A percentile compares a stretch with the other conserved stretches of the same genome.
Conservation (phyloP, 2,113 vertebrate species). For the Odocoileus hemionus region DNA sequence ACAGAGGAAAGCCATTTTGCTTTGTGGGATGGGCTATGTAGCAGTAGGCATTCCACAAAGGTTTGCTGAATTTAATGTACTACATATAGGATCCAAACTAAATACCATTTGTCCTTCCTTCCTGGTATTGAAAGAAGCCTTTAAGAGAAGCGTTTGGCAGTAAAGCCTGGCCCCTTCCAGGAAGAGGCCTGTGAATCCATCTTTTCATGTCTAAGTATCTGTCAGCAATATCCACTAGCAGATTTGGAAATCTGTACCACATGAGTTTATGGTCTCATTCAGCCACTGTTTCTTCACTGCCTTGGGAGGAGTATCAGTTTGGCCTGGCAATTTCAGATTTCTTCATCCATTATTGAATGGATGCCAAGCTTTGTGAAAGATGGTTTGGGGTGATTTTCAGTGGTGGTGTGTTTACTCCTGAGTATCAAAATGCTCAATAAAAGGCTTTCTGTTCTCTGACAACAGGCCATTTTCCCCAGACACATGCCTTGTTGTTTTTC, state of each 20-base stretch:
- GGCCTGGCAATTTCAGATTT: slow-evolving; percentile 29
- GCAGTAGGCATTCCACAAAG: background rate
- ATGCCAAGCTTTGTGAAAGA: slow-evolving; percentile 58
- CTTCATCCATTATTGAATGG: slow-evolving; percentile 41
- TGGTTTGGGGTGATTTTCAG: slow-evolving; percentile 48
- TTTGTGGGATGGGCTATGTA: background rate
- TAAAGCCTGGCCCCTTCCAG: slow-evolving; percentile 30
- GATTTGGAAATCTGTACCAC: slow-evolving; percentile 34
- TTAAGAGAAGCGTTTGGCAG: slow-evolving; percentile 43
- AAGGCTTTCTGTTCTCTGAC: slow-evolving; percentile 68
- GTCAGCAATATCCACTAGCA: slow-evolving; percentile 7
- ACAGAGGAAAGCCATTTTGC: background rate
- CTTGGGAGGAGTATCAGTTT: slow-evolving; percentile 53
- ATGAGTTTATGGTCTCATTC: slow-evolving; percentile 41
- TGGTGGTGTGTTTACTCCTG: slow-evolving; percentile 68
- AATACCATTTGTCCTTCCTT: background rate
- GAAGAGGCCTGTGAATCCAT: slow-evolving; percentile 55
- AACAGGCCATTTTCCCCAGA: slow-evolving; percentile 51
- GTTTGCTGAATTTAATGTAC: background rate
- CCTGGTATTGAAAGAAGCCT: slow-evolving; percentile 47
- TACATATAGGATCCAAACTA: background rate
- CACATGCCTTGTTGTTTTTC: slow-evolving; percentile 64
- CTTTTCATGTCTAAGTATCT: slow-evolving; percentile 21
- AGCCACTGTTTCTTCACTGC: slow-evolving; percentile 26
- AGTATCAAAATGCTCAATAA: slow-evolving; percentile 58